phyloP scores from a whole-genome alignment of 92 coral and sea anemone genomes.

The Porites rus region DNA sequence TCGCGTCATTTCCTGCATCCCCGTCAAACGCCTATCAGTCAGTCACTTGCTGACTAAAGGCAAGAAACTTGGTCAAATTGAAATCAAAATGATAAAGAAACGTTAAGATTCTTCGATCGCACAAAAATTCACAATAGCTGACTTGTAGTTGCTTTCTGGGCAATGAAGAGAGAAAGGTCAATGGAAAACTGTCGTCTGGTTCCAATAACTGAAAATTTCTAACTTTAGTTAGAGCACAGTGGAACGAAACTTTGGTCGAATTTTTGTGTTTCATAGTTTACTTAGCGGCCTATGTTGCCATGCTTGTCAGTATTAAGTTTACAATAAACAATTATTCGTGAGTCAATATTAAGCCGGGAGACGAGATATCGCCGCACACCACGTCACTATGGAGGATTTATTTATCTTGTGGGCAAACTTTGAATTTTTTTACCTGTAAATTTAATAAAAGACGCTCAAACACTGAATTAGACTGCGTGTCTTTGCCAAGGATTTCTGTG shows the following conservation, averaged over 20 bases:
- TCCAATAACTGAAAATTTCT: neutral
- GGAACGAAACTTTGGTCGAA: neutral
- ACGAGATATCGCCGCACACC: neutral
- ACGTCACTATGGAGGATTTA: neutral
- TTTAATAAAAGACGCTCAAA: neutral
- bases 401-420: neutral
- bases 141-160: neutral
- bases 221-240: neutral
- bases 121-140: neutral
- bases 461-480: neutral
- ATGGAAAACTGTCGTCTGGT: neutral
- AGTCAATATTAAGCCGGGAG: constrained; percentile 13
- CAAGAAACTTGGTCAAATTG: neutral
- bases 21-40: neutral
- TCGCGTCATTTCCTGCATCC: neutral
- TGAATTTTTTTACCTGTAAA: constrained; percentile 5
- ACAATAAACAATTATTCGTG: constrained; percentile 38
- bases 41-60: neutral
- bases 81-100: neutral
- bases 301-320: constrained; percentile 33
- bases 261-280: constrained; percentile 2
- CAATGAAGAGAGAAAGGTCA: neutral
- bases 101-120: neutral
- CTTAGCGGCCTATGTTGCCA: constrained; percentile 39
- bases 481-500: constrained; percentile 9